Conservation (phyloP, 2,888 invertebrate genomes). For the Megalurothrips usitatus region DNA sequence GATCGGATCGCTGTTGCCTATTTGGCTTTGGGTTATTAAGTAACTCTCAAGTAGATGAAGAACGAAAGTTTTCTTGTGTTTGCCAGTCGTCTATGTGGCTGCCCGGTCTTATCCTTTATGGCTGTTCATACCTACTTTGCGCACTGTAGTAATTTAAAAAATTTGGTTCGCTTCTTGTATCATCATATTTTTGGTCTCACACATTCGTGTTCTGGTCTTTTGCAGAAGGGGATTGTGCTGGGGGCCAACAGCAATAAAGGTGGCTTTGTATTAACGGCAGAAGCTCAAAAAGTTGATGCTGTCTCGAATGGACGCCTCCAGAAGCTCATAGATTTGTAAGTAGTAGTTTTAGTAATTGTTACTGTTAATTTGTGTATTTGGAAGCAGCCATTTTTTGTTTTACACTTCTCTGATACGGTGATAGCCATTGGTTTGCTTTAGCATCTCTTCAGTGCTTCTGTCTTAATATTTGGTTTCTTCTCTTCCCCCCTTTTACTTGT, state of each 20-base stretch:
- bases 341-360: not conserved
- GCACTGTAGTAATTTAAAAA: not conserved
- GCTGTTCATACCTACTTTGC: not conserved
- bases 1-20: not conserved
- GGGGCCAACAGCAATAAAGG: conserved; percentile 16
- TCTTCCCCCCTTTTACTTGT: not conserved
- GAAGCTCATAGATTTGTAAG: conserved; percentile 17
- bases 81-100: not conserved
- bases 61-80: not conserved
- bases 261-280: conserved; percentile 4
- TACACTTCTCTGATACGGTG: not conserved
- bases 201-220: not conserved
- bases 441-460: not conserved
- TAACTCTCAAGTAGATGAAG: not conserved
- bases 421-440: not conserved
- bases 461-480: not conserved
- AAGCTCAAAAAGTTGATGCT: conserved; percentile 7
- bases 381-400: not conserved
- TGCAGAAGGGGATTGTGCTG: conserved; percentile 14
- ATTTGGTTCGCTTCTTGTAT: not conserved
- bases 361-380: not conserved
- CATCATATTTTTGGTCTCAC: not conserved
- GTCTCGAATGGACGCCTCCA: not conserved
- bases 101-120: not conserved
- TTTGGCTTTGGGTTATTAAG: not conserved